phyloP scores from a whole-genome alignment of 1,140 invertebrate species.

The Paralvinella palmiformis region DNA sequence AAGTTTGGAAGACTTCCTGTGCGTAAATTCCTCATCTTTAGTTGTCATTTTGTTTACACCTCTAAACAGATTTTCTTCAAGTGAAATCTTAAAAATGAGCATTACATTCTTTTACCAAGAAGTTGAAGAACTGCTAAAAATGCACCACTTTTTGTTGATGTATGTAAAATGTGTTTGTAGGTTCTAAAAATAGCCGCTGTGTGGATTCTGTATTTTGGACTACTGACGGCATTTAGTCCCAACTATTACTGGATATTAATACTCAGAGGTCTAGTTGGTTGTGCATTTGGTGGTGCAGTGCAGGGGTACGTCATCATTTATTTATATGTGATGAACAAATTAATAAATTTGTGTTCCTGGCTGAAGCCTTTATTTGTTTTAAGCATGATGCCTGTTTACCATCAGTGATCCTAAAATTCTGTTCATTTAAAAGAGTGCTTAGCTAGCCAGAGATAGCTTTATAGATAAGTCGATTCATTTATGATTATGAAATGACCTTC shows the following conservation, averaged over 20 bases:
- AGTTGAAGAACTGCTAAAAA: constrained; percentile 62
- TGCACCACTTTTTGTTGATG: constrained; percentile 41
- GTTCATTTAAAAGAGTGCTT: background rate
- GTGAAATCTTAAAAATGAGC: background rate
- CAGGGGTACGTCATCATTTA: constrained; percentile 84
- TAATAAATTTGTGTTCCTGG: background rate
- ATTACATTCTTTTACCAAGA: constrained; percentile 17
- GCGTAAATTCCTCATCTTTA: constrained; percentile 26
- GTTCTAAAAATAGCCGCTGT: constrained; percentile 11
- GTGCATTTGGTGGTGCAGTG: constrained; percentile 87
- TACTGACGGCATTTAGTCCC: constrained; percentile 77
- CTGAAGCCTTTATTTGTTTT: background rate
- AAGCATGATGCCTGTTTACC: background rate
- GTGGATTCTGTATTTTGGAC: constrained; percentile 66
- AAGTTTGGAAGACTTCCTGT: constrained; percentile 83
- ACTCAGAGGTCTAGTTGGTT: constrained; percentile 81
- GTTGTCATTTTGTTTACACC: background rate
- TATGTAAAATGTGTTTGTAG: background rate
- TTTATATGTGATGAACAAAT: background rate
- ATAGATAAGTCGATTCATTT: background rate
- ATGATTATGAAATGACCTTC: too few relatives aligned
- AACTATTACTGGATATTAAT: constrained; percentile 82
- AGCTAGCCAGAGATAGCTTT: too few relatives aligned
- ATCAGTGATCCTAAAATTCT: background rate
- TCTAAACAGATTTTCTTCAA: background rate